phyloP scores from a whole-genome alignment of 37 sponge, comb jelly and placozoan genomes.

The Cladorhizidae sp. region DNA sequence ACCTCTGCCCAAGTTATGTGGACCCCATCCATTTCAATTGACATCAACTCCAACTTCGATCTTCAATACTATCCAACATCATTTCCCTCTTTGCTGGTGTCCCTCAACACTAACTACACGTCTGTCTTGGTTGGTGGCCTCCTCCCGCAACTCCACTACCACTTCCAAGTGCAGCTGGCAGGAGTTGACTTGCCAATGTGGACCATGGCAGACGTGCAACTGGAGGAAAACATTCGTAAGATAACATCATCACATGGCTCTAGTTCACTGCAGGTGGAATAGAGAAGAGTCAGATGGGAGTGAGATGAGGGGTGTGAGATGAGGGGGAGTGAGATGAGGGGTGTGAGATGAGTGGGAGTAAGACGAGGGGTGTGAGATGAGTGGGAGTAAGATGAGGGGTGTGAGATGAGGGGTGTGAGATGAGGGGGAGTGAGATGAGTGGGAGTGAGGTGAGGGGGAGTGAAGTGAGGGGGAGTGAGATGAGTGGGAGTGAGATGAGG shows the following conservation, averaged over 20 bases:
- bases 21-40: not conserved
- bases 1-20: not conserved
- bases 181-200: not conserved
- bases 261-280: not conserved
- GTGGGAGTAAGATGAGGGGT: too few species aligned
- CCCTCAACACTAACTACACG: not conserved
- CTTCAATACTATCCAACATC: not conserved
- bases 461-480: too few species aligned
- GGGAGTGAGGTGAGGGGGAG: too few species aligned
- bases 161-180: not conserved
- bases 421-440: too few species aligned
- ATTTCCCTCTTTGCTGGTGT: not conserved
- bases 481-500: too few species aligned
- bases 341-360: too few species aligned
- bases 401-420: too few species aligned
- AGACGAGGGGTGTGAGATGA: too few species aligned
- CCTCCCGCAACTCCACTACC: not conserved
- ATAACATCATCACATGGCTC: not conserved
- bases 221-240: constrained; percentile 5
- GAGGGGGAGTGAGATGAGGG: too few species aligned
- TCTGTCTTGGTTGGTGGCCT: not conserved
- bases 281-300: not conserved
- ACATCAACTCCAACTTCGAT: not conserved
- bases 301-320: too few species aligned
- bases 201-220: not conserved